Percentiles rank a stretch among this genome's conserved stretches.
Conservation (phyloP, 2,113 vertebrate genomes). For the Pangasianodon hypophthalmus region DNA sequence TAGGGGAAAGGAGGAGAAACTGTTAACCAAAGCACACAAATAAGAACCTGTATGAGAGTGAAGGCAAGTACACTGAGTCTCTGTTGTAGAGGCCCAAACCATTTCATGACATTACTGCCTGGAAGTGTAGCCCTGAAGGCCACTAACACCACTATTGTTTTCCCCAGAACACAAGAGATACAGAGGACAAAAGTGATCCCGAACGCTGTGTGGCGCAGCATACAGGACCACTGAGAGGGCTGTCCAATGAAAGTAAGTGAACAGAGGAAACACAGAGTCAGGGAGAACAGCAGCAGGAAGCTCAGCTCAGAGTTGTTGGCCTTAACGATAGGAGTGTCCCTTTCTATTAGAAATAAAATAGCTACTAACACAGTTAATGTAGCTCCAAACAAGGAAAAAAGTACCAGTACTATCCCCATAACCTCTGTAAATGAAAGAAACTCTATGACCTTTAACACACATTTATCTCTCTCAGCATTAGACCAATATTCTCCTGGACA, state of each 20-base stretch:
- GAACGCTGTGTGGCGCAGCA: constrained; percentile 43
- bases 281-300: constrained; percentile 63
- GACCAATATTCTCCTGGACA: no score
- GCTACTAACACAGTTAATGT: no score
- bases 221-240: constrained; percentile 72
- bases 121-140: background rate
- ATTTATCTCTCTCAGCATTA: no score
- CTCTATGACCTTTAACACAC: no score
- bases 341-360: no score
- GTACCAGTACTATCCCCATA: no score
- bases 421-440: no score
- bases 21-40: constrained; percentile 68
- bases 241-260: constrained; percentile 52
- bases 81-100: constrained; percentile 55
- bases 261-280: background rate
- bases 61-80: constrained; percentile 66
- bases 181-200: background rate
- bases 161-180: background rate
- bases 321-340: constrained; percentile 52
- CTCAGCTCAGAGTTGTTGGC: constrained; percentile 73
- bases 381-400: no score
- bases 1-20: constrained; percentile 66
- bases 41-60: constrained; percentile 68
- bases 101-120: background rate
- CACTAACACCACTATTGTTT: background rate